Evolutionary conservation across 92 coral and sea anemone genomes (phyloP), one percentile per base, ranked within the genome.

Genomic region (Isaurus tuberculatus): DNA sequence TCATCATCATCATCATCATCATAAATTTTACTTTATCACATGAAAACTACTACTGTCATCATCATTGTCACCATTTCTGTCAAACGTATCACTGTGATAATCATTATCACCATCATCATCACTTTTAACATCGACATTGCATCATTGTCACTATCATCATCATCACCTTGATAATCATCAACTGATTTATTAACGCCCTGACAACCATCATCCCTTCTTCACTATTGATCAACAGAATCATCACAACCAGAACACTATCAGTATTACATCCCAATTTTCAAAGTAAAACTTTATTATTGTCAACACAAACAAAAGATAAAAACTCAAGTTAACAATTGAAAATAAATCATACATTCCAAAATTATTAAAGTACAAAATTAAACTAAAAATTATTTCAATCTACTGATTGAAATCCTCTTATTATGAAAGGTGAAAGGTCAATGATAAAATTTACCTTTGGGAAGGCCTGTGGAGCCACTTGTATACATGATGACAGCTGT

Each of bases 401-500:
- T n/a, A n/a, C n/a, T 8, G 1, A 19, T 15, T 31, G 16, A 29
- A 11, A 22, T 22, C 28, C 42, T 23, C 11, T 20, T 60, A 19
- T 49, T 5, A 16, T 14, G 58, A 1, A 15, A 19, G 19, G 4
- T 1, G 4, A 49, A 49, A 49, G 1, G 1, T 49, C 58, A 49
- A 49, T 13, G 58, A 5, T 15, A 49, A 15, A 79, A 20, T 20
- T 13, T 87, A 93, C 98, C 99, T 94, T 96, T 96, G 28, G 98
- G 94, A 71, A 94, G 89, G 49, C 99, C 99, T 80, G 99, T 96
- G 42, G 99, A 96, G 4, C 99, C 99, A 90, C 99, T 96, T 65
- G 99, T 96, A 70, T 96, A 96, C 99, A 96, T 96, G 27, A 96
- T 94, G 5, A 96, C 95, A 8, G 99, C 99, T 43, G 89, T 86